Conservation (phyloP, 2,113 vertebrate genomes). For the Grammomys dolichurus region DNA sequence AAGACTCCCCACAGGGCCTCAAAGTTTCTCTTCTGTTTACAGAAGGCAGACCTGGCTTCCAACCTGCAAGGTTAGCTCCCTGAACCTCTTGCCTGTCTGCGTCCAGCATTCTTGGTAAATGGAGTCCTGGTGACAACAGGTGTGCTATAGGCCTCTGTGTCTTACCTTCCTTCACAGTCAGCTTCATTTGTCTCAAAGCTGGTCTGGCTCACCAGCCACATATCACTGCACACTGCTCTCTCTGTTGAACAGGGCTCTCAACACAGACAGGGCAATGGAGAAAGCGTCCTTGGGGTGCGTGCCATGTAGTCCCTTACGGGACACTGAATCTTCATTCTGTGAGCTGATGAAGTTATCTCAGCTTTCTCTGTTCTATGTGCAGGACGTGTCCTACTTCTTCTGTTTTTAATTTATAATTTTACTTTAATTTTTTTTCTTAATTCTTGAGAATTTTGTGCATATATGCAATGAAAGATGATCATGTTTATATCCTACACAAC, state of each 20-base stretch:
- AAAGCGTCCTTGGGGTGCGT: background rate
- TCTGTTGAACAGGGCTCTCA: background rate
- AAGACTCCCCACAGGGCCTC: background rate
- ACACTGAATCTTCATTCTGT: fast-evolving
- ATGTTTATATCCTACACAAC: background rate
- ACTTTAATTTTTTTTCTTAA: background rate
- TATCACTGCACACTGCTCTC: no score
- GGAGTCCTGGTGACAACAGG: background rate
- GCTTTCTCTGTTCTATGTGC: fast-evolving
- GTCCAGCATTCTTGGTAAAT: no score
- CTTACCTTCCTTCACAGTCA: fast-evolving
- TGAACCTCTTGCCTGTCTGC: background rate
- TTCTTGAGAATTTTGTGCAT: background rate
- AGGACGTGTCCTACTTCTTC: background rate
- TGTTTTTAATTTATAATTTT: background rate
- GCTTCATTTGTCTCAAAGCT: background rate
- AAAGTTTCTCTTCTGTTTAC: no score
- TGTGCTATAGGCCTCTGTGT: no score
- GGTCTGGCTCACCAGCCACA: background rate
- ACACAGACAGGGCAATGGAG: background rate
- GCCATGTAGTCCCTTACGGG: background rate
- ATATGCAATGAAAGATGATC: background rate
- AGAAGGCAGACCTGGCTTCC: fast-evolving
- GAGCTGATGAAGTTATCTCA: background rate
- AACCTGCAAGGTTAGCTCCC: background rate